Base-by-base conservation (phyloP, 23 tunicate species). In the Botrylloides violaceus region DNA sequence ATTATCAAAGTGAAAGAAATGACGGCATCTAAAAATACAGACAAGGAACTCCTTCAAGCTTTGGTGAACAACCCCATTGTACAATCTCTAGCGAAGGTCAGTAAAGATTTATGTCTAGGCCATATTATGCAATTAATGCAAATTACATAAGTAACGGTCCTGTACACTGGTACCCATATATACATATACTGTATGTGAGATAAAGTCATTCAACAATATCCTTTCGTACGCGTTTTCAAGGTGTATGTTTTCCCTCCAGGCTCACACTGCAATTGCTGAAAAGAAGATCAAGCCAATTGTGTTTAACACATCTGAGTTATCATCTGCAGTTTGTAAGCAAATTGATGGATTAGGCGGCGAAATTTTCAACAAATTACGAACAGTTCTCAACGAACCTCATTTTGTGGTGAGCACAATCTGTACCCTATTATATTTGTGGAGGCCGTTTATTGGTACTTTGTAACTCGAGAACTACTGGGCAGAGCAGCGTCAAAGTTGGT, bases 11-110 rank as follows among this genome's bases (percentile, higher is more conserved):
- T 43, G 53, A 43, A 43, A 15, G 53, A 43, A 43, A 9, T 43
- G 53, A 43, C 53, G 12, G 53, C 53, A 9, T 28, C 33, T 2
- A 64, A 61, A 23, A 59, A 81, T 22, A 64, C 33, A 23, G 83
- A 84, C 31, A 29, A 32, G 29, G 18, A 36, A 18, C 65, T 72
- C 65, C 34, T 84, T 3, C 73, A 84, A 56, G 79, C 61, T 2
- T 21, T 78, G 27, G 72, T 78, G 79, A 78, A 77, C 33, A 77
- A 70, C 47, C 90, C 90, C 1, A 72, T 83, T 25, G 73, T 83
- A 1, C 92, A 78, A 37, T 84, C 84, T 19, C 61, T 84, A 1
- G 92, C 82, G 32, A 84, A 64, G 63, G 84, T 73, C 2, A 81
- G 79, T n/a, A n/a, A n/a, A n/a, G n/a, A n/a, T n/a, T n/a, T n/a